phyloP scores from a whole-genome alignment of 2,888 invertebrate genomes.

The Cyaniris semiargus region DNA sequence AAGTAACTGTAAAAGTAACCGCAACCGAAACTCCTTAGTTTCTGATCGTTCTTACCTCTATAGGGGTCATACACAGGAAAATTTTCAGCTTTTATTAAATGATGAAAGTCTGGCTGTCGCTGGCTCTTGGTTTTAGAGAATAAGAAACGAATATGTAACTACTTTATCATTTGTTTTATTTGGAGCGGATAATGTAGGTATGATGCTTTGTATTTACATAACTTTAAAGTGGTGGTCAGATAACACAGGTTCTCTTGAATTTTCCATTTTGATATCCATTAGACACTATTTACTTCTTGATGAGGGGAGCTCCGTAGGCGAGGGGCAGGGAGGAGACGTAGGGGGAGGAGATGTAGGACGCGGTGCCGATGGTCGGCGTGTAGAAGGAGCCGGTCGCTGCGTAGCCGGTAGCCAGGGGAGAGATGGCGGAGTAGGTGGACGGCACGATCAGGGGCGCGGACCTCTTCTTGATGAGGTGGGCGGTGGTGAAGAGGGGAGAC shows the following conservation, averaged over 20 bases:
- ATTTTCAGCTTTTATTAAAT: no score
- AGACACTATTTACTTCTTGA: slow-evolving; percentile 38
- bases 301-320: slow-evolving; percentile 36
- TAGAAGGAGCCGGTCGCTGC: not conserved
- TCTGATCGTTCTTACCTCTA: no score
- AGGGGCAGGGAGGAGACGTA: slow-evolving; percentile 38
- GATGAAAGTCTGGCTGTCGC: not conserved
- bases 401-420: not conserved
- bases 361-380: not conserved
- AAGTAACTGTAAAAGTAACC: no score
- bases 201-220: slow-evolving; percentile 9
- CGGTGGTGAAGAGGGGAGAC: slow-evolving; percentile 37
- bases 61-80: no score
- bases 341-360: slow-evolving; percentile 47
- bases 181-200: not conserved
- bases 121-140: not conserved
- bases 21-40: no score
- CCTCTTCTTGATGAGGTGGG: slow-evolving; percentile 60
- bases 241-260: not conserved
- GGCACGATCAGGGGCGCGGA: slow-evolving; percentile 48
- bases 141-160: not conserved
- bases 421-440: slow-evolving; percentile 33
- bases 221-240: not conserved
- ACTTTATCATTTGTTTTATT: slow-evolving; percentile 1
- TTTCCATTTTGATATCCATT: not conserved